Percentiles rank a stretch among this genome's conserved stretches.
Conservation (phyloP, 2,113 vertebrate species). For the Terrapene triunguis region DNA sequence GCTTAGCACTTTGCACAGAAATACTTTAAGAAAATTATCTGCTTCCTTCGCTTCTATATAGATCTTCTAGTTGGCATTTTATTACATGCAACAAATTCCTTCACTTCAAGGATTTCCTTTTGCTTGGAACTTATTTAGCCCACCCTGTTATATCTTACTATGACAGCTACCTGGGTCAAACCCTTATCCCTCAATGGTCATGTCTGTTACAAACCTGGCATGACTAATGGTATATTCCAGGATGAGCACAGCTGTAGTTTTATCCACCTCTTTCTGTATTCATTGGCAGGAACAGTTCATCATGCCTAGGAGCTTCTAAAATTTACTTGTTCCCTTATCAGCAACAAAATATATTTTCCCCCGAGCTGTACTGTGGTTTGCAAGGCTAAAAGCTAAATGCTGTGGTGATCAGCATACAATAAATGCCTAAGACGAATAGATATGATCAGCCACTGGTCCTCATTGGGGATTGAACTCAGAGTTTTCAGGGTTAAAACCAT, state of each 20-base stretch:
- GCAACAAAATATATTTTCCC: background rate
- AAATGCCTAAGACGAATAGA: conserved; percentile 49
- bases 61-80: conserved; percentile 33
- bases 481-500: background rate
- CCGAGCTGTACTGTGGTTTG: background rate
- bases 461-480: conserved; percentile 26
- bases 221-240: background rate
- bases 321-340: background rate
- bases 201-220: background rate
- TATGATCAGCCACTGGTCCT: background rate
- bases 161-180: background rate
- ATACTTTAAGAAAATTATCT: conserved; percentile 56
- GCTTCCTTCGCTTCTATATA: conserved; percentile 48
- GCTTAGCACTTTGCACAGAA: conserved; percentile 36
- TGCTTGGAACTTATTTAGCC: conserved; percentile 2
- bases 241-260: background rate
- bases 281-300: background rate
- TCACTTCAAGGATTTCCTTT: conserved; percentile 25
- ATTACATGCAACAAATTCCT: conserved; percentile 2
- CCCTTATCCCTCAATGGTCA: background rate
- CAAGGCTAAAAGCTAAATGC: conserved; percentile 6
- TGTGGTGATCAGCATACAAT: conserved; percentile 1
- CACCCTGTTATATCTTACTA: background rate
- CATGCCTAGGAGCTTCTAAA: background rate
- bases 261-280: background rate